Evolutionary conservation across 92 coral and sea anemone species (phyloP).

Genomic region (Montipora capitata): DNA sequence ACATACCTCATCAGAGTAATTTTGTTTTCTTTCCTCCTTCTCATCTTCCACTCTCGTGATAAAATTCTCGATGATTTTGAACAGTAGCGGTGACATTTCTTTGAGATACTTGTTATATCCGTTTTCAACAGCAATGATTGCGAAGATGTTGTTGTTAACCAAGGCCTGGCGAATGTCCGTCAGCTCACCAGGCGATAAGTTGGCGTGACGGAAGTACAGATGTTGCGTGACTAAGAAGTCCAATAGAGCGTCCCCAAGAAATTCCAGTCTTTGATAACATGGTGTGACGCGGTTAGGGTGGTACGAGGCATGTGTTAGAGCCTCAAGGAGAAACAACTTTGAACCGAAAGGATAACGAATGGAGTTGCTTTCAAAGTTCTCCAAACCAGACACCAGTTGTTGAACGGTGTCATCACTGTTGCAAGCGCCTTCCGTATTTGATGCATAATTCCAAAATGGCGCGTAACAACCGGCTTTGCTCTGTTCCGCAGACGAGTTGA

Average conservation of each 20-base stretch:
- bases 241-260: slow-evolving; percentile 95
- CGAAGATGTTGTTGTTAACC: slow-evolving; percentile 97
- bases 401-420: slow-evolving; percentile 12
- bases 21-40: slow-evolving; percentile 9
- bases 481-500: not conserved
- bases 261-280: slow-evolving; percentile 95
- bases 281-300: slow-evolving; percentile 85
- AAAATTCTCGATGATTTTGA: slow-evolving; percentile 85
- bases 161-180: slow-evolving; percentile 96
- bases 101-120: slow-evolving; percentile 84
- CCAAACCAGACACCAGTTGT: slow-evolving; percentile 69
- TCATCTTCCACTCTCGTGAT: slow-evolving; percentile 66
- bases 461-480: slow-evolving; percentile 51
- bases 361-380: slow-evolving; percentile 69
- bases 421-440: not conserved
- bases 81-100: slow-evolving; percentile 92
- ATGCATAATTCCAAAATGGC: slow-evolving; percentile 3
- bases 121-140: slow-evolving; percentile 88
- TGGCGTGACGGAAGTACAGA: slow-evolving; percentile 81
- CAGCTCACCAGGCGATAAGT: slow-evolving; percentile 88
- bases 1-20: slow-evolving; percentile 13
- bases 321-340: slow-evolving; percentile 86
- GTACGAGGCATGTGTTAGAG: slow-evolving; percentile 94
- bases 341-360: slow-evolving; percentile 80
- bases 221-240: slow-evolving; percentile 97